Conservation (phyloP, 2,888 invertebrate species). For the Amiota minor region DNA sequence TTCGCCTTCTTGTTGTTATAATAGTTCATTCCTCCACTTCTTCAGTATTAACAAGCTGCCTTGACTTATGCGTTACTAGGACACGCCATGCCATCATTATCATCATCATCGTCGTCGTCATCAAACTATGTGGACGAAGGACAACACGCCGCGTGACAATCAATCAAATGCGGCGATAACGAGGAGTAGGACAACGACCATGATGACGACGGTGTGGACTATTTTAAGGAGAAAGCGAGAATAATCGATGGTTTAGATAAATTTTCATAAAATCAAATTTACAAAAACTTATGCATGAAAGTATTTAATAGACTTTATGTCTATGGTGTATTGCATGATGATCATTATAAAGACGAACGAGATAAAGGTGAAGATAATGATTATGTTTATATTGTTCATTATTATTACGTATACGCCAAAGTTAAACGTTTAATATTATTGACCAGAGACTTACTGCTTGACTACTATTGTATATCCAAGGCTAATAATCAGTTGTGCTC, state of each 20-base stretch:
- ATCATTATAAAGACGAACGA: background rate
- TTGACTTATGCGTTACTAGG: constrained; percentile 16
- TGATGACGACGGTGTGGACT: too few relatives aligned
- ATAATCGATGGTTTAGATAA: constrained; percentile 56
- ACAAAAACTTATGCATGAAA: background rate
- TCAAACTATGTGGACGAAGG: constrained; percentile 45
- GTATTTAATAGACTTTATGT: background rate
- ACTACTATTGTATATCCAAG: background rate
- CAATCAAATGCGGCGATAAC: constrained; percentile 47
- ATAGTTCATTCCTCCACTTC: background rate
- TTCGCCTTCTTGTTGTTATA: background rate
- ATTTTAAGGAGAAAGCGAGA: background rate
- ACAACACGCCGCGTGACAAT: constrained; percentile 57
- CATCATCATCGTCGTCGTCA: too few relatives aligned
- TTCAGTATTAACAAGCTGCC: background rate
- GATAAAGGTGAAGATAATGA: background rate
- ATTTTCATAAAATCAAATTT: constrained; percentile 55
- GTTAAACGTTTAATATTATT: constrained; percentile 22
- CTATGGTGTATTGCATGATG: background rate
- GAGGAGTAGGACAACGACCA: background rate
- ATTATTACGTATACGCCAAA: background rate
- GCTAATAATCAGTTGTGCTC: constrained; percentile 31
- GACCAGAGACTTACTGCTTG: constrained; percentile 5
- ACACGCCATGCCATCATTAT: constrained; percentile 6
- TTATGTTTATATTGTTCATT: background rate